phyloP scores from a whole-genome alignment of 2,888 invertebrate genomes.

The Stenurella melanura region DNA sequence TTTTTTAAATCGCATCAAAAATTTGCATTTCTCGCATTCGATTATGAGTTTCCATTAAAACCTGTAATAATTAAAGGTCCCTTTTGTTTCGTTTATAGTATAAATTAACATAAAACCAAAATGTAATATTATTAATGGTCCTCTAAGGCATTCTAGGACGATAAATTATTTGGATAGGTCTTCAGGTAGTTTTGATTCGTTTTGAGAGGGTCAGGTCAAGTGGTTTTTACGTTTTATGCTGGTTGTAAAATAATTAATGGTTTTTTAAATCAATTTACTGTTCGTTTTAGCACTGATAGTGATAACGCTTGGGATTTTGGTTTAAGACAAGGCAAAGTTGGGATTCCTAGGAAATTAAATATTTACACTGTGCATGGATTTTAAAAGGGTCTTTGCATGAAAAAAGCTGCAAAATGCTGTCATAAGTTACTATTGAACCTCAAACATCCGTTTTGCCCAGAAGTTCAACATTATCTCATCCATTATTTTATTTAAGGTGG shows the following conservation, averaged over 20 bases:
- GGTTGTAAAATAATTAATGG: slow-evolving; percentile 35
- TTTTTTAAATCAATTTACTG: slow-evolving; percentile 30
- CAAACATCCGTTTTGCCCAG: no score
- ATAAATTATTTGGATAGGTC: slow-evolving; percentile 34
- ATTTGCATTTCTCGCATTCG: neutral
- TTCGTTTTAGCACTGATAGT: slow-evolving; percentile 7
- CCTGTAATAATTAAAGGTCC: neutral
- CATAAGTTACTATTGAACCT: no score
- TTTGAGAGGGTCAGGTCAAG: slow-evolving; percentile 37
- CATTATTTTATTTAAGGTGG: no score
- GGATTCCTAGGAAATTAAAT: no score
- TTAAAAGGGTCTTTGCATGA: neutral
- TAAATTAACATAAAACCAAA: slow-evolving; percentile 32
- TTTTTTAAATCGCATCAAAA: no score
- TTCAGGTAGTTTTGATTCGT: slow-evolving; percentile 35
- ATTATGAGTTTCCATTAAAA: neutral
- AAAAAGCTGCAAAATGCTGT: no score
- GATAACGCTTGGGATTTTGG: neutral
- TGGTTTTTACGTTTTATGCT: slow-evolving; percentile 21
- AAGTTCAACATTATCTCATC: no score
- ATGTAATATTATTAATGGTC: slow-evolving; percentile 25
- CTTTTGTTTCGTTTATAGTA: slow-evolving; percentile 5
- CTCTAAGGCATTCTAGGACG: neutral
- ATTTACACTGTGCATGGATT: neutral
- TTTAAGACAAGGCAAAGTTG: neutral